These are phyloP conservation scores for Epistrophella euchroma DNA, from an alignment of 2,888 invertebrate genomes.

Conservation along the genomic window DNA sequence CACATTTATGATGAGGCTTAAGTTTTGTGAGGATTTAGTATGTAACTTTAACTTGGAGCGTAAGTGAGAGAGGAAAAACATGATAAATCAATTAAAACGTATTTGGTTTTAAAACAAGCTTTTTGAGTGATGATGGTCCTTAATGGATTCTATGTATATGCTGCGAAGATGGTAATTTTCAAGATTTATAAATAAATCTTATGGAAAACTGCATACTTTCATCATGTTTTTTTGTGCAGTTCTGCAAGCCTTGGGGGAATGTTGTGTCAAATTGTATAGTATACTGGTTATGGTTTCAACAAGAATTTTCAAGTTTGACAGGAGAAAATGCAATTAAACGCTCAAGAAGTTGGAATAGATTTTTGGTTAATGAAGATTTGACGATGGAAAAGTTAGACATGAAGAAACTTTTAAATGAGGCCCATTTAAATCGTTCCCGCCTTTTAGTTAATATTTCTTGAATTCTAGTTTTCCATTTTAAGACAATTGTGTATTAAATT, in stretches of 20 bases:
- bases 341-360: background rate
- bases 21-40: slow-evolving; percentile 36
- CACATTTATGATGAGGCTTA: slow-evolving; percentile 1
- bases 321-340: background rate
- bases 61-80: slow-evolving; percentile 39
- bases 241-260: background rate
- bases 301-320: slow-evolving; percentile 3
- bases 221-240: slow-evolving; percentile 7
- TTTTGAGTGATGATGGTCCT: slow-evolving; percentile 27
- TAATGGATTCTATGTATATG: slow-evolving; percentile 56
- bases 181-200: background rate
- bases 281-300: background rate
- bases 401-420: background rate
- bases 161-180: slow-evolving; percentile 18
- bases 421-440: too few relatives aligned
- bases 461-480: too few relatives aligned
- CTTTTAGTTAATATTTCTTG: too few relatives aligned
- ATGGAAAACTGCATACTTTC: slow-evolving; percentile 31
- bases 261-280: background rate
- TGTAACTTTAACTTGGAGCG: background rate
- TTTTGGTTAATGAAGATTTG: background rate
- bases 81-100: slow-evolving; percentile 65
- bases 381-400: background rate
- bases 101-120: slow-evolving; percentile 27
- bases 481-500: too few relatives aligned